phyloP scores from a whole-genome alignment of 37 sponge, comb jelly and placozoan species.

The Oopsacas minuta region DNA sequence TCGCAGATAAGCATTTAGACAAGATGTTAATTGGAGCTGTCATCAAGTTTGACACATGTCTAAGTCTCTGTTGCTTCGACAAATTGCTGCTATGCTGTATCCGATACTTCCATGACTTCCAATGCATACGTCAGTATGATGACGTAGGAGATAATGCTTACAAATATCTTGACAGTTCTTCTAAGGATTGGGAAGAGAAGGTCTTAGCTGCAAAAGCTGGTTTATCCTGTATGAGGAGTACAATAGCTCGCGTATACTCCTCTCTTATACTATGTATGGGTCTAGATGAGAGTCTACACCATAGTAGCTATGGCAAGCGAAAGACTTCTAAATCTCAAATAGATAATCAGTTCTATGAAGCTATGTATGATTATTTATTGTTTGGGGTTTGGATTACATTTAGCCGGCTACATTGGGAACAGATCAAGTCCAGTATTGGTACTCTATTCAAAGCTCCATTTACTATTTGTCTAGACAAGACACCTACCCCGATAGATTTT shows the following conservation, averaged over 20 bases:
- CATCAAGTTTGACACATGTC: constrained; percentile 4
- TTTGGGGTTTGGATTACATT: neutral
- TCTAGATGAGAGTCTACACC: neutral
- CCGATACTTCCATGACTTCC: neutral
- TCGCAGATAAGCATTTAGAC: neutral
- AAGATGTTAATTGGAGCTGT: neutral
- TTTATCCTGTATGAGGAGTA: neutral
- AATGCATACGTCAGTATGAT: neutral
- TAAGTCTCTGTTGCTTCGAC: neutral
- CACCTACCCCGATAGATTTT: neutral
- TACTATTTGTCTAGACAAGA: neutral
- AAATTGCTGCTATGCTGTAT: neutral
- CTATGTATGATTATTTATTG: neutral
- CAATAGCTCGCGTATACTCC: neutral
- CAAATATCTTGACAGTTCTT: neutral
- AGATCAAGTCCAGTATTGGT: neutral
- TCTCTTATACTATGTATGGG: neutral
- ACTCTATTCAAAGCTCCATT: neutral
- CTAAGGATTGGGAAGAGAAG: neutral
- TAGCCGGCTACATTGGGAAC: neutral
- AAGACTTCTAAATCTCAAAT: constrained; percentile 1
- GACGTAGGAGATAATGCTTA: neutral
- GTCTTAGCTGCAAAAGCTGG: neutral
- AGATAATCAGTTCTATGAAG: neutral
- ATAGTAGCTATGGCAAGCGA: neutral